Conservation (phyloP, 2,888 invertebrate species). For the Holacanthella duospinosa region DNA sequence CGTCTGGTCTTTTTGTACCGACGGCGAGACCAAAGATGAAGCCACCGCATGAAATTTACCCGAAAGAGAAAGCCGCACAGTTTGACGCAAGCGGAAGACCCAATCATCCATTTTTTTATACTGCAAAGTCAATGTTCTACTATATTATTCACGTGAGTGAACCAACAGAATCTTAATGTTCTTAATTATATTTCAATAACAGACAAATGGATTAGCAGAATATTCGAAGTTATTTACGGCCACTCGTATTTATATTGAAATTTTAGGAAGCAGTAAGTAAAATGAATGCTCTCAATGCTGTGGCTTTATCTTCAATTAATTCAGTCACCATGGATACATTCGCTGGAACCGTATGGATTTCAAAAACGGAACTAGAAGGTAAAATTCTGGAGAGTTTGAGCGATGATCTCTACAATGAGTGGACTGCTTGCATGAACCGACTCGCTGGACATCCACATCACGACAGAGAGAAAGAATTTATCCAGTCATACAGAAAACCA, state of each 20-base stretch:
- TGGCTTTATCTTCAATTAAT: constrained; percentile 30
- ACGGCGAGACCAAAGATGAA: constrained; percentile 81
- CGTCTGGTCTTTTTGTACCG: constrained; percentile 78
- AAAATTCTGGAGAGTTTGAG: constrained; percentile 54
- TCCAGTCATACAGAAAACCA: constrained; percentile 57
- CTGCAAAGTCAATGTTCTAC: constrained; percentile 74
- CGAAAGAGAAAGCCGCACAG: constrained; percentile 71
- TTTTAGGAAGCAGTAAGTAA: constrained; percentile 57
- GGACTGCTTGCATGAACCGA: constrained; percentile 60
- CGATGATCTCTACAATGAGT: constrained; percentile 53
- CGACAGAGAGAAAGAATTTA: constrained; percentile 57
- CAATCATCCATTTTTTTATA: constrained; percentile 83
- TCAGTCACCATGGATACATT: constrained; percentile 39
- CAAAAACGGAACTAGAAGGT: constrained; percentile 55
- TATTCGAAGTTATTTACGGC: constrained; percentile 25
- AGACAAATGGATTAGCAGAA: too few species aligned
- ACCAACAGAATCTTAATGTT: neutral
- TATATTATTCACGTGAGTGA: constrained; percentile 61
- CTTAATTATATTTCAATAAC: neutral
- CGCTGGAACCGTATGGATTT: constrained; percentile 52
- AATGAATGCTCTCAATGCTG: constrained; percentile 46
- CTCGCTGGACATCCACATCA: constrained; percentile 61
- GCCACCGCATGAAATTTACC: constrained; percentile 77
- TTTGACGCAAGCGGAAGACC: constrained; percentile 87
- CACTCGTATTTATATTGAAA: neutral